A percentile compares a stretch with the other conserved stretches of the same genome.
Evolutionary conservation across 2,797 vertebrate species (phyloP).

Genomic region (Darevskia nairensis): DNA sequence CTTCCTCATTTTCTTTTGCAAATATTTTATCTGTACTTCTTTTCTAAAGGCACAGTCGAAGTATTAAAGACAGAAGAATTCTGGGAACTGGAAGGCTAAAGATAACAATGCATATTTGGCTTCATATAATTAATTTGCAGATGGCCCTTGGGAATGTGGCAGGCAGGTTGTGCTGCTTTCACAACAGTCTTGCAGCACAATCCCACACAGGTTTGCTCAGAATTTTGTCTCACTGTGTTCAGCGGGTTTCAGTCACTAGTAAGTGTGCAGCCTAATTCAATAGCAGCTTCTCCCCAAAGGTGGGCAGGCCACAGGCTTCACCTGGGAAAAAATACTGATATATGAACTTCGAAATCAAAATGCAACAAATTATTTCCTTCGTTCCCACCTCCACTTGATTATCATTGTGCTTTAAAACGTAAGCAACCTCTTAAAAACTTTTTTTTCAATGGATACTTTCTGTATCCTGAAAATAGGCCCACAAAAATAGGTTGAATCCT

Average conservation of each 20-base stretch:
- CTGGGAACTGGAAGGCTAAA: background rate
- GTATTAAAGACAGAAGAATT: background rate
- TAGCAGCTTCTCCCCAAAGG: background rate
- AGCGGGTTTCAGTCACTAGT: background rate
- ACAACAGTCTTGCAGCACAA: background rate
- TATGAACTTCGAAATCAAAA: background rate
- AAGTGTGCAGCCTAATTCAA: background rate
- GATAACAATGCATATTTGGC: background rate
- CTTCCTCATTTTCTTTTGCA: slow-evolving; percentile 38
- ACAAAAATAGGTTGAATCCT: no score
- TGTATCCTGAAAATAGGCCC: no score
- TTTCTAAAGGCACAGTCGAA: slow-evolving; percentile 66
- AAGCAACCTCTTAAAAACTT: no score
- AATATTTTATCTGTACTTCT: slow-evolving; percentile 70
- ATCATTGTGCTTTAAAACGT: background rate
- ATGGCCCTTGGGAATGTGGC: background rate
- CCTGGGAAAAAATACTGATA: no score
- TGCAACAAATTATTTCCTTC: background rate
- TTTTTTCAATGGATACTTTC: no score
- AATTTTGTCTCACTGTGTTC: background rate
- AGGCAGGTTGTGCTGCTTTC: background rate
- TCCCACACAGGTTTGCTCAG: background rate
- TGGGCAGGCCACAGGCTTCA: background rate
- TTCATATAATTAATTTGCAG: background rate
- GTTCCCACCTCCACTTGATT: background rate